Base-by-base conservation (phyloP, 2,113 vertebrate species). In the Sander lucioperca region DNA sequence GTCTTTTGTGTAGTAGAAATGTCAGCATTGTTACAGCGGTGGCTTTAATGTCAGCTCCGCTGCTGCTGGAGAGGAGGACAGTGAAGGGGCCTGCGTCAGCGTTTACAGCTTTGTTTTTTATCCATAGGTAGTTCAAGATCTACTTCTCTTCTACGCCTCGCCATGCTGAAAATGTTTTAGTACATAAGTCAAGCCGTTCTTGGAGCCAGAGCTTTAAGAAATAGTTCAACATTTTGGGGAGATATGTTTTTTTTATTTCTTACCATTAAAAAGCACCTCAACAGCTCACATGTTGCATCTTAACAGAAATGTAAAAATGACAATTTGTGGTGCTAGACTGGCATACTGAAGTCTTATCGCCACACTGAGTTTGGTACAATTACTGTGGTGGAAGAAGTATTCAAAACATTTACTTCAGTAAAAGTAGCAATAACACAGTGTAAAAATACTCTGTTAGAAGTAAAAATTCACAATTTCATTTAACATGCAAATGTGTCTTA, bases 31-130 rank as follows among this genome's bases (percentile, higher is more conserved):
- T 89, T 88, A 78, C 80, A 65, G 81, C 79, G 39, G 74, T 47
- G 0, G 81, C 83, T 85, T 91, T 90, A 91, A 91, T 91, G 88
- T 92, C 90, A 91, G 73, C 77, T 33, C 36, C 62, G 8, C 50
- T n/a, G 59, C 65, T 30, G 25, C 39, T 27, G 67, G 10, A 33
- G 74, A 12, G 14, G 78, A 56, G 63, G 72, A 76, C 45, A 4
- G 71, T 5, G 23, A 27, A 14, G 10, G 70, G 15, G 62, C 74
- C 25, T 50, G 68, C 25, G 48, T 10, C 58, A 68, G 19, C 14
- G 39, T 6, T 48, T 45, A 50, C 47, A 67, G 18, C 30, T 58
- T 53, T 36, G 53, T 78, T 50, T 64, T 39, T 45, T 0, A 0
- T 61, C 23, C 25, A 21, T n/a, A 7, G 43, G 4, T 19, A 11